phyloP scores from a whole-genome alignment of 1,140 invertebrate species.

The Bombus picipes region DNA sequence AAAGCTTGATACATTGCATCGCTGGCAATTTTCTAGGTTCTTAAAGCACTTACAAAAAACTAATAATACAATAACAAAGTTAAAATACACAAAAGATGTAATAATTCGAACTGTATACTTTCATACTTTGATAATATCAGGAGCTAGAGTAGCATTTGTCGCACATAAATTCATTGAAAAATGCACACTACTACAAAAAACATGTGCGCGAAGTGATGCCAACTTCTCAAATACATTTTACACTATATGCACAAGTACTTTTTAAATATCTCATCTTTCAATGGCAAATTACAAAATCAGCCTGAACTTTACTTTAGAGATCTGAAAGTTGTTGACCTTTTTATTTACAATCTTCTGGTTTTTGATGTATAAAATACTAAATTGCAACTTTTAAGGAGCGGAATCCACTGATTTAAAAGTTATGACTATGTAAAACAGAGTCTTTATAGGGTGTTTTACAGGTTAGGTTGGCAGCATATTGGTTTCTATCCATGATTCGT shows the following conservation, averaged over 20 bases:
- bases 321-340: too few relatives aligned
- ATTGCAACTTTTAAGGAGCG: too few relatives aligned
- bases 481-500: too few relatives aligned
- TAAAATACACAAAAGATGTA: not conserved
- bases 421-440: too few relatives aligned
- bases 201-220: not conserved
- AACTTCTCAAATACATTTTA: not conserved
- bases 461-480: too few relatives aligned
- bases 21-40: constrained; percentile 43
- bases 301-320: too few relatives aligned
- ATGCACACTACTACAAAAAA: not conserved
- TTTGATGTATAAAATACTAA: too few relatives aligned
- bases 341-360: too few relatives aligned
- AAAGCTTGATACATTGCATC: constrained; percentile 81
- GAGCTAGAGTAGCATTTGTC: not conserved
- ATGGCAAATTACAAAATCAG: not conserved
- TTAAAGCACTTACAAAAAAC: constrained; percentile 30
- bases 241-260: not conserved
- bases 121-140: too few relatives aligned
- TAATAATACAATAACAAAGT: not conserved
- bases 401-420: too few relatives aligned
- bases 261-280: too few relatives aligned
- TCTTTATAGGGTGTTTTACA: too few relatives aligned
- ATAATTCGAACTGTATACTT: not conserved
- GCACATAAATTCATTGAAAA: not conserved